phyloP scores from a whole-genome alignment of 2,888 invertebrate species.

The Gisinianus flammeolus region DNA sequence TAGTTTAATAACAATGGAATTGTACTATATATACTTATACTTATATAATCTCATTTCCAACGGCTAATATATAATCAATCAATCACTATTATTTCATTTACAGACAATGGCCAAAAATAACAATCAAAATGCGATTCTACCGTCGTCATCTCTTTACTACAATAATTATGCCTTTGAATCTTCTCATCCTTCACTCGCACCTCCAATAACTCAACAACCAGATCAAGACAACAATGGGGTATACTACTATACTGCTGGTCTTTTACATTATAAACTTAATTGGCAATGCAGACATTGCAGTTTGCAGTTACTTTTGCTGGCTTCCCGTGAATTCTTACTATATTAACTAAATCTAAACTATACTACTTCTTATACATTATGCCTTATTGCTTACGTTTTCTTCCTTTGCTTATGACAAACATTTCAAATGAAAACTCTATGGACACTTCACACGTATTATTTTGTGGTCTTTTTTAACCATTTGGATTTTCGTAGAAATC shows the following conservation, averaged over 20 bases:
- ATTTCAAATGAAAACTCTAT: no score
- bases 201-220: conserved; percentile 27
- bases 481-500: neutral
- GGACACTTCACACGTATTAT: no score
- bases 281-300: neutral
- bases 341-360: neutral
- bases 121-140: conserved; percentile 15
- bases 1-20: no score
- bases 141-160: conserved; percentile 48
- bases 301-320: no score
- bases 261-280: neutral
- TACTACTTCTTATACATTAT: neutral
- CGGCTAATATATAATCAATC: no score
- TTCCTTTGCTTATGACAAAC: neutral
- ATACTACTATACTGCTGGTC: neutral
- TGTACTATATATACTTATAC: no score
- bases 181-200: conserved; percentile 34
- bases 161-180: conserved; percentile 55
- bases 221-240: conserved; percentile 30
- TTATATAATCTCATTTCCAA: no score
- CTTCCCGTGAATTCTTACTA: no score
- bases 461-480: no score
- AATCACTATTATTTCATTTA: neutral
- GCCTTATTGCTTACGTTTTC: neutral
- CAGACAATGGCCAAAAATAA: neutral